Evolutionary conservation across 2,797 vertebrate genomes (phyloP), one percentile per base, ranked within the genome.

Genomic region (Odontamblyopus lacepedii): DNA sequence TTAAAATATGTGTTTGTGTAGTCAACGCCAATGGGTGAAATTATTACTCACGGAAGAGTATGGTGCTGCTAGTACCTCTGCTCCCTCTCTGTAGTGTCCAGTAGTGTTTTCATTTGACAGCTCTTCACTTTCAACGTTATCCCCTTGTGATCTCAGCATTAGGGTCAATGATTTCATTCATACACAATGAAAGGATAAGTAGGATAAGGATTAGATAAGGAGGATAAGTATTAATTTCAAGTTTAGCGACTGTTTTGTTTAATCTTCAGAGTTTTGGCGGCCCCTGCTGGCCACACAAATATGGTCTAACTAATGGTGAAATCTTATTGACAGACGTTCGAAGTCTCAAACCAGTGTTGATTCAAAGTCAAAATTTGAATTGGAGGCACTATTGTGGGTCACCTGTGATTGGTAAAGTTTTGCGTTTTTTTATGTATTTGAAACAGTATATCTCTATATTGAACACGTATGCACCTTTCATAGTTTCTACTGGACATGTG

Each of bases 221-320:
- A 48, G 12, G 44, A 48, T 15, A 48, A 15, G 44, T 48, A 16
- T 48, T 48, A 15, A 48, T 48, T 48, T 48, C 44, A 48, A 48
- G 44, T 48, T 48, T 48, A 15, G 44, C 44, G 44, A 59, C 4
- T 2, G 29, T 61, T 2, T 61, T 6, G 35, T 18, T 61, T 30
- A 16, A 61, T 61, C 59, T 61, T 27, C 16, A 7, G 59, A 61
- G 59, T 63, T 38, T 59, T 63, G 30, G 61, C 61, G 61, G 4
- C 61, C 61, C 5, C 61, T 63, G 18, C 18, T 35, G 61, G 61
- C 32, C 61, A 19, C 12, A 19, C 0, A 38, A 5, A 44, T 48
- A 48, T 48, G 12, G 13, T 38, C 8, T 9, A 7, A 9, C 35
- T 48, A 48, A 13, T 44, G 4, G 13, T 48, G 12, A 44, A 41